Base-by-base conservation (phyloP, 2,888 invertebrate genomes). In the Abrostola tripartita region DNA sequence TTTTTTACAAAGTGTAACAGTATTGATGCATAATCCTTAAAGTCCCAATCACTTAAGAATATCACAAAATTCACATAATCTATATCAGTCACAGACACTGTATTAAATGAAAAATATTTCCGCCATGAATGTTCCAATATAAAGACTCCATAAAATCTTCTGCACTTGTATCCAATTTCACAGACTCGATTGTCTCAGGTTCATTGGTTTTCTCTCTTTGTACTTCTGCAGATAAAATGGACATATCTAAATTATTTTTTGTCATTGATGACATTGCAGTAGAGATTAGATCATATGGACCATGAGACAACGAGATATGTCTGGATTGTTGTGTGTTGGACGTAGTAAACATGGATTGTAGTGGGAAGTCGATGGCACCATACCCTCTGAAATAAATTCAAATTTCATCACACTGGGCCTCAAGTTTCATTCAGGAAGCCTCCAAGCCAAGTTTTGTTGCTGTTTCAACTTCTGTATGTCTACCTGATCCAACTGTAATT, bases 91-190 rank as follows among this genome's bases (percentile, higher is more conserved):
- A 84, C 84, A 90, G 87, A 90, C 88, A 92, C 87, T 91, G 89
- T 79, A 89, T 83, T 89, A 95, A 93, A 85, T 96, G 96, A 90
- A 95, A 96, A 73, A 95, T 88, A 83, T 94, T 93, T 86, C 96
- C 96, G 81, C 96, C 96, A 83, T 96, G 96, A 78, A 95, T 96
- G 89, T 95, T 95, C 91, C 95, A 94, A 87, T 96, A 95, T 81
- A 96, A 91, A 79, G 93, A 93, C 87, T 96, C 96, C 88, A 91
- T 77, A 76, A 90, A 83, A 81, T 93, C 92, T 89, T 94, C 95
- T 81, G 89, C 85, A 76, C 85, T 94, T 90, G 88, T 90, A 87
- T 94, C 94, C 92, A 92, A 79, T 87, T 84, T 88, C 85, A 85
- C 80, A 77, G 82, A 93, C 92, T 94, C 92, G 72, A 85, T 91